Evolutionary conservation across 2,888 invertebrate species (phyloP), one percentile per base, ranked within the genome.

Genomic region (Caenorhabditis drosophilae): DNA sequence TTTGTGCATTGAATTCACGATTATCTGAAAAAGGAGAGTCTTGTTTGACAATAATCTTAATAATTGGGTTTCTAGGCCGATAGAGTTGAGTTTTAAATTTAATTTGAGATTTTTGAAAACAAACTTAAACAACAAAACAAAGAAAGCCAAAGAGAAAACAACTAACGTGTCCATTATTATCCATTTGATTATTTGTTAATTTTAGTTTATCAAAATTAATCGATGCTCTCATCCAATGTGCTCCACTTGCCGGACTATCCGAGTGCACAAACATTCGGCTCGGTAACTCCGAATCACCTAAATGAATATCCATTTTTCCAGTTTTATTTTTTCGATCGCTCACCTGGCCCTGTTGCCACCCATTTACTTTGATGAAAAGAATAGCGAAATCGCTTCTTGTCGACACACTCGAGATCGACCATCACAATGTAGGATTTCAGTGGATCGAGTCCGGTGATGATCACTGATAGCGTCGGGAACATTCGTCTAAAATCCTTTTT

Each of bases 1-100:
- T 83, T 94, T 91, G 88, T 98, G 98, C 98, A 98, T 98, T 45
- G 97, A 98, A 85, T 98, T 98, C 73, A 98, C 88, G 79, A 98
- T 95, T 85, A 98, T 90, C 98, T 98, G 89, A 46, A 87, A 86
- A 47, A 22, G 18, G 35, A 38, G 3, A 2, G 18, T 26, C n/a
- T 26, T 2, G 7, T 26, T 22, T 23, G 18, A 4, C 16, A 6
- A 27, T 4, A 27, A 15, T 38, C 6, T 15, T 27, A 27, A 2
- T 38, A 11, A 11, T 26, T 36, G 31, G 7, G 31, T 23, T 2
- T 40, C n/a, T 40, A 7, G 20, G 20, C 6, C n/a, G 7, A 18
- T 7, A 40, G 9, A 11, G 20, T 31, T 31, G 6, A 9, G 12
- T 31, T 48, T 18, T 36, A 7, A 20, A 55, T 2, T 20, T 25